Conservation (phyloP, 1,140 invertebrate species). For the Megalopta genalis region DNA sequence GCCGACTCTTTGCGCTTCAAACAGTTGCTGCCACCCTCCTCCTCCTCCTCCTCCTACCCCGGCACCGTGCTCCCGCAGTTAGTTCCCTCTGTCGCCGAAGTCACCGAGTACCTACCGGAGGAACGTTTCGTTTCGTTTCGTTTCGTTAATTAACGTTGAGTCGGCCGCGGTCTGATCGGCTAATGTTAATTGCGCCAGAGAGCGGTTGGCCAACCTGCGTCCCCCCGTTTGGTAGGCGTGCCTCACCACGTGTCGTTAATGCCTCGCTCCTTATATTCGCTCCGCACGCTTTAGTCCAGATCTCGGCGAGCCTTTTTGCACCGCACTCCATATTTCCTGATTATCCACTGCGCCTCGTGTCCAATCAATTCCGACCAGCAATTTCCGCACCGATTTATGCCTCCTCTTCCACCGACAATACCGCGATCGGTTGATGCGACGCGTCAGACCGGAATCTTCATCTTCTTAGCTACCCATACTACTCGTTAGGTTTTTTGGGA, state of each 20-base stretch:
- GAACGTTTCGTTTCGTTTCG: slow-evolving; percentile 58
- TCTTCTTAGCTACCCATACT: not conserved
- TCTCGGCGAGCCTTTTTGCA: slow-evolving; percentile 38
- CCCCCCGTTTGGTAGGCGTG: slow-evolving; percentile 60
- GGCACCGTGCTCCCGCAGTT: not conserved
- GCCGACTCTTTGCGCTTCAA: slow-evolving; percentile 54
- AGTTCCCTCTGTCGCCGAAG: slow-evolving; percentile 4
- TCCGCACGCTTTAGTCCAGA: slow-evolving; percentile 45
- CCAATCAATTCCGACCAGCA: slow-evolving; percentile 65
- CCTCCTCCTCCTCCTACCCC: not conserved
- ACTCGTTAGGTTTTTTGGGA: not conserved
- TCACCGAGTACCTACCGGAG: slow-evolving; percentile 7
- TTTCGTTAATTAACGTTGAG: slow-evolving; percentile 76
- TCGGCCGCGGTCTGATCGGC: slow-evolving; percentile 45
- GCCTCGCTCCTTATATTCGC: slow-evolving; percentile 51
- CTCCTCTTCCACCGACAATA: not conserved
- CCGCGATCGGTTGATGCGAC: not conserved
- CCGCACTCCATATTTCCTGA: slow-evolving; percentile 31
- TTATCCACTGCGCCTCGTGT: slow-evolving; percentile 45
- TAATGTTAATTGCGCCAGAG: slow-evolving; percentile 64
- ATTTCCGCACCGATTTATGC: slow-evolving; percentile 38
- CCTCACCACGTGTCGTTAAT: slow-evolving; percentile 66
- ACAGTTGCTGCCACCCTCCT: slow-evolving; percentile 23
- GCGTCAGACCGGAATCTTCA: not conserved
- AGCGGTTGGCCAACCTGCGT: slow-evolving; percentile 61